Evolutionary conservation across 1,140 invertebrate genomes (phyloP).

Genomic region (Ephestia elutella): DNA sequence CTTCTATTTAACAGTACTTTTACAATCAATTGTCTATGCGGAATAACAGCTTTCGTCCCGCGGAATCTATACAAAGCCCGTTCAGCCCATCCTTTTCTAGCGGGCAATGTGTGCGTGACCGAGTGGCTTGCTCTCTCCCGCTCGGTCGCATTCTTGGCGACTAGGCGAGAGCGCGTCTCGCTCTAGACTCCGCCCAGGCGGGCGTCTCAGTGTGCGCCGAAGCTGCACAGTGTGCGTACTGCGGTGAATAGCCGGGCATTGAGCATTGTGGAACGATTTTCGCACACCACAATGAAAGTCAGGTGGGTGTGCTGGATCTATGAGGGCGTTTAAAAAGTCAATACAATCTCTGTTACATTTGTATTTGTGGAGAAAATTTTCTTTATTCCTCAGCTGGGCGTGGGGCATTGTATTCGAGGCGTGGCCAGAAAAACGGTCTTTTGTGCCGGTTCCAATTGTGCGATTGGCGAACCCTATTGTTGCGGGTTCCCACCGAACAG

Average conservation of each 20-base stretch:
- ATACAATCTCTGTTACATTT: constrained; percentile 65
- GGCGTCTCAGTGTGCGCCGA: constrained; percentile 47
- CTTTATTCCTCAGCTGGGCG: constrained; percentile 53
- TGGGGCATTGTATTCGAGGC: constrained; percentile 55
- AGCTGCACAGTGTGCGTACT: constrained; percentile 38
- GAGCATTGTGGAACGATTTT: constrained; percentile 52
- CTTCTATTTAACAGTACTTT: constrained; percentile 44
- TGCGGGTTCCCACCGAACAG: constrained; percentile 45
- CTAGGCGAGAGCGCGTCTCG: constrained; percentile 49
- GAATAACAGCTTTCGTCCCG: constrained; percentile 54
- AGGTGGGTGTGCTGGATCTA: constrained; percentile 61
- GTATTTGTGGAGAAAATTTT: constrained; percentile 67
- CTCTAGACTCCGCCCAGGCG: constrained; percentile 64
- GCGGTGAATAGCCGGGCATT: constrained; percentile 42
- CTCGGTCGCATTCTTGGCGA: constrained; percentile 29
- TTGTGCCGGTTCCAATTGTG: constrained; percentile 45
- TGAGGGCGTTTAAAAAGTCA: constrained; percentile 72
- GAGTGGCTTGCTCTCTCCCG: constrained; percentile 32
- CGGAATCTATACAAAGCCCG: constrained; percentile 68
- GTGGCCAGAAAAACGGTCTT: constrained; percentile 62
- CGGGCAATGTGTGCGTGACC: constrained; percentile 53
- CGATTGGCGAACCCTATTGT: constrained; percentile 63
- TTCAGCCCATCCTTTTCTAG: constrained; percentile 60
- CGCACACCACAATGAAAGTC: constrained; percentile 59
- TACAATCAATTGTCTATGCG: constrained; percentile 68